phyloP scores from a whole-genome alignment of 2,797 vertebrate species.

The Neosilurus hyrtlii region DNA sequence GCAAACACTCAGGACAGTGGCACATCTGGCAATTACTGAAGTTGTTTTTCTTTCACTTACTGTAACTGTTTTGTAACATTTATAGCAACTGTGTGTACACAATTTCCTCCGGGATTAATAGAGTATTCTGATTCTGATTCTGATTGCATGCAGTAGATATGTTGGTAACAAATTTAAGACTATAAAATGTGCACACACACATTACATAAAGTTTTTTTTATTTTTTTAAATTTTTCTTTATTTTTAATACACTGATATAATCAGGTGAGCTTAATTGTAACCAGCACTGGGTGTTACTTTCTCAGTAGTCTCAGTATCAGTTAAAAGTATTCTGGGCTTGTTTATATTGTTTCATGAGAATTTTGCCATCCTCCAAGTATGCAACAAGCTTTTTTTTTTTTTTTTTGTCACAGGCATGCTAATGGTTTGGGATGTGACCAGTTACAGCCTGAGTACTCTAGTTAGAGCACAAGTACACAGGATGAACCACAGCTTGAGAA shows the following conservation, averaged over 20 bases:
- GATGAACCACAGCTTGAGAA: slow-evolving; percentile 68
- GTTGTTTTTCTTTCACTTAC: slow-evolving; percentile 8
- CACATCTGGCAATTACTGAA: slow-evolving; percentile 3
- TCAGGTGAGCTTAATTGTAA: background rate
- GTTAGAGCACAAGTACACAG: slow-evolving; percentile 28
- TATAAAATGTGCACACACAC: background rate
- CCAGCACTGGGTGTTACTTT: background rate
- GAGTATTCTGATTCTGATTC: background rate
- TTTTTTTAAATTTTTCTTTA: no score
- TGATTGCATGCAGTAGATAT: background rate
- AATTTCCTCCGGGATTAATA: no score
- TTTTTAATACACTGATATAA: background rate
- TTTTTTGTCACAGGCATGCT: background rate
- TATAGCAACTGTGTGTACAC: background rate
- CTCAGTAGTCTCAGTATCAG: background rate
- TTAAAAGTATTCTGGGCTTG: background rate
- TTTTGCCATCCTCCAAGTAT: slow-evolving; percentile 6
- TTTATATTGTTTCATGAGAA: background rate
- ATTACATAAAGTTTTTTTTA: background rate
- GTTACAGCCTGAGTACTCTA: slow-evolving; percentile 24
- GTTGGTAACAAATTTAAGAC: background rate
- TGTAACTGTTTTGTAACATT: background rate
- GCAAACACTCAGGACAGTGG: background rate
- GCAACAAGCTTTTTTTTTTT: background rate
- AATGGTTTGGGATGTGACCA: slow-evolving; percentile 15